Evolutionary conservation across 1,140 invertebrate species (phyloP).

Genomic region (Drosophila hydei): DNA sequence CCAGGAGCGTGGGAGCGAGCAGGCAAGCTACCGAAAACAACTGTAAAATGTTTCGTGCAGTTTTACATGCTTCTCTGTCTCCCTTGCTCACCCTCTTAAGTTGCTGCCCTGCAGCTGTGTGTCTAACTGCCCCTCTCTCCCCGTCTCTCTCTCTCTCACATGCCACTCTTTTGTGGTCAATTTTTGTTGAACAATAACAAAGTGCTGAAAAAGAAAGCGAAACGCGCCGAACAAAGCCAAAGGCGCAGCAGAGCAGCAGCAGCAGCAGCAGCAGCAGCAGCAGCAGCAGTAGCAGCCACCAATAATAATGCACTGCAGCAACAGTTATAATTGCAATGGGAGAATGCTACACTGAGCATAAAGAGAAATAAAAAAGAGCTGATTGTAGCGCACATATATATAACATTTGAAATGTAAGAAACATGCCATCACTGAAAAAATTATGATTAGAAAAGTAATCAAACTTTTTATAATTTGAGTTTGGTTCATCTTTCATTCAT

Average conservation of each 20-base stretch:
- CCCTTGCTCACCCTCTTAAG: not conserved
- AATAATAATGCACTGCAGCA: not conserved
- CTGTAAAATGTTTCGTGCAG: conserved; percentile 49
- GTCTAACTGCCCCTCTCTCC: not conserved
- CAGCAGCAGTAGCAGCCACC: not conserved
- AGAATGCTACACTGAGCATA: not conserved
- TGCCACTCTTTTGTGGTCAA: conserved; percentile 8
- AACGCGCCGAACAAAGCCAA: not conserved
- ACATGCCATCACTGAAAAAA: too few species aligned
- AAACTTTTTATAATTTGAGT: too few species aligned
- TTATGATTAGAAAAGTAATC: too few species aligned
- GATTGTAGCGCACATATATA: not conserved
- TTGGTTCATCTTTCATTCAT: too few species aligned
- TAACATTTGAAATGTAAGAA: too few species aligned
- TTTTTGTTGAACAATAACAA: conserved; percentile 7
- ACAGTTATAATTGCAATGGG: not conserved
- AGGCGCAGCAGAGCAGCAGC: not conserved
- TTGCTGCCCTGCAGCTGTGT: conserved; percentile 18
- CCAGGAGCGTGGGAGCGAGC: not conserved
- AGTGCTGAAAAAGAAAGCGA: not conserved
- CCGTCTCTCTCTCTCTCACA: not conserved
- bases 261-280: not conserved
- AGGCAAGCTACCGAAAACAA: conserved; percentile 9
- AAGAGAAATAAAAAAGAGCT: not conserved
- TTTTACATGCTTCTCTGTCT: conserved; percentile 36